A percentile compares a stretch with the other conserved stretches of the same genome.
These are phyloP conservation scores for Epinephelus fuscoguttatus DNA, from an alignment of 2,113 vertebrate genomes.

Conservation along the genomic window DNA sequence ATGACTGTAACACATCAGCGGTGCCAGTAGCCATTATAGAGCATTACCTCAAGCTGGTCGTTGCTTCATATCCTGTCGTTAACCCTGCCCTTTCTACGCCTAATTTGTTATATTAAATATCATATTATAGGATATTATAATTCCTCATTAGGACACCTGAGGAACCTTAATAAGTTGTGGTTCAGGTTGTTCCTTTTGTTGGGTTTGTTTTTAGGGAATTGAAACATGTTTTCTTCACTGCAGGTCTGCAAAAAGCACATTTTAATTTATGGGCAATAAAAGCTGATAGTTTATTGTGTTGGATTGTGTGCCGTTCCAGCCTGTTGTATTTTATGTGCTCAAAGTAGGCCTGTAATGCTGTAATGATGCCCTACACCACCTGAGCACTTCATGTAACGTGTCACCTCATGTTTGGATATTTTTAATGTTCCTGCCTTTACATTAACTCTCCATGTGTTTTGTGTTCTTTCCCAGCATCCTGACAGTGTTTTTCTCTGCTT, in stretches of 20 bases:
- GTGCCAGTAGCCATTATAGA: not conserved
- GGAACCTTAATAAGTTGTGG: not conserved
- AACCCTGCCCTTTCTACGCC: not conserved
- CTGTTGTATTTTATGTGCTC: slow-evolving; percentile 19
- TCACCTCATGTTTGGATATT: not conserved
- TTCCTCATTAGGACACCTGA: not conserved
- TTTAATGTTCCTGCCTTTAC: not conserved
- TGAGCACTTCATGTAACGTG: not conserved
- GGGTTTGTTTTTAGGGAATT: not conserved
- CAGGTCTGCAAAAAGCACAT: not conserved
- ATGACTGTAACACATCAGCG: not conserved
- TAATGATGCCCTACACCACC: not conserved
- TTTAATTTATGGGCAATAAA: slow-evolving; percentile 31
- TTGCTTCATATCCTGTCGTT: not conserved
- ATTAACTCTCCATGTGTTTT: not conserved
- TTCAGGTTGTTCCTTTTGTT: not conserved
- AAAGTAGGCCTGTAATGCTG: not conserved
- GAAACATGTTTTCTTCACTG: slow-evolving; percentile 6
- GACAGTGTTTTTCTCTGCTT: slow-evolving; percentile 48
- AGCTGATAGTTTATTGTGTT: not conserved
- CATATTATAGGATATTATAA: not conserved
- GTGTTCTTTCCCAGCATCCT: not conserved
- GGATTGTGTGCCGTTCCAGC: not conserved
- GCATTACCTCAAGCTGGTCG: not conserved
- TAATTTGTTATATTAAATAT: not conserved